These are phyloP conservation scores for Aplocera efformata DNA, from an alignment of 2,888 invertebrate species.

Conservation along the genomic window DNA sequence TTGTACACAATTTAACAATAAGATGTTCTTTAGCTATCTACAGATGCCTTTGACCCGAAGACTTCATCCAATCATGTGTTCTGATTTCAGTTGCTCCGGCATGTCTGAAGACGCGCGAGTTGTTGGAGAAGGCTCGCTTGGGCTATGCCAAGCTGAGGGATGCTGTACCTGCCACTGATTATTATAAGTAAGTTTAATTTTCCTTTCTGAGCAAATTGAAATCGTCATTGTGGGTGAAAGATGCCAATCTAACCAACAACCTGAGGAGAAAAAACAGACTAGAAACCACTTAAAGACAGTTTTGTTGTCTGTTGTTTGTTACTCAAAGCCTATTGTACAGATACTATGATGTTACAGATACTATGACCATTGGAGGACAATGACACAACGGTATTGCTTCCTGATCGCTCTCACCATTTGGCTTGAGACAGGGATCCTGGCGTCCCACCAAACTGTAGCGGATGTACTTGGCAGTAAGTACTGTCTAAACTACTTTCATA, in stretches of 20 bases:
- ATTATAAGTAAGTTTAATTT: constrained; percentile 82
- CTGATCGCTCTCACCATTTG: constrained; percentile 89
- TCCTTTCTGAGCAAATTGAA: too few species aligned
- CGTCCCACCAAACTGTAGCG: constrained; percentile 87
- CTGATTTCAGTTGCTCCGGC: constrained; percentile 77
- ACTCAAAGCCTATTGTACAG: too few species aligned
- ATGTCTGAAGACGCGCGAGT: constrained; percentile 82
- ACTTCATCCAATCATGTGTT: too few species aligned
- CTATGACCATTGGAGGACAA: constrained; percentile 92
- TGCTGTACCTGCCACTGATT: constrained; percentile 87
- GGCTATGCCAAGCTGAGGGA: constrained; percentile 83
- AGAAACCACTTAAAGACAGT: too few species aligned
- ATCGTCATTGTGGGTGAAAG: too few species aligned
- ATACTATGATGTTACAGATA: constrained; percentile 69
- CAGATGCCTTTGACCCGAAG: too few species aligned
- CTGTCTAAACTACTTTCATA: too few species aligned
- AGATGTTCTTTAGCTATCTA: too few species aligned
- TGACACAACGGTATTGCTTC: constrained; percentile 90
- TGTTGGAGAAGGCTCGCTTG: constrained; percentile 83
- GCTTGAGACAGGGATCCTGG: constrained; percentile 88
- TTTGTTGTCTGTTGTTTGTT: too few species aligned
- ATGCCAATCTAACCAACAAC: too few species aligned
- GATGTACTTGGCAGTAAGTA: constrained; percentile 87
- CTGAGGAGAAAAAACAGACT: too few species aligned
- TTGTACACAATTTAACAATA: too few species aligned